Conservation (phyloP, 2,888 invertebrate species). For the Clepsis dumicolana region DNA sequence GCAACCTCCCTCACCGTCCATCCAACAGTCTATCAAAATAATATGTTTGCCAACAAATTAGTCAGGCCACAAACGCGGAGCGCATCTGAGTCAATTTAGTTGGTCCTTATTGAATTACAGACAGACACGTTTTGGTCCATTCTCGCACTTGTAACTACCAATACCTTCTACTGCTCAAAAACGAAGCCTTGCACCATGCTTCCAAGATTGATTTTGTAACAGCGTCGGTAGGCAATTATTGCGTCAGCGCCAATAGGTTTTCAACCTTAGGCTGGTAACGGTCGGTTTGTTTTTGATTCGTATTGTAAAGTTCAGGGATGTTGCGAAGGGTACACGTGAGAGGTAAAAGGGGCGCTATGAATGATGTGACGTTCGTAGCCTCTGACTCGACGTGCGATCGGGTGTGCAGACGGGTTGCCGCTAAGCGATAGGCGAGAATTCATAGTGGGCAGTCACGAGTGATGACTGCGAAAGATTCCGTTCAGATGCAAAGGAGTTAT, state of each 20-base stretch:
- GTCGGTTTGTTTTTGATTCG: constrained; percentile 51
- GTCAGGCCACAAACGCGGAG: constrained; percentile 72
- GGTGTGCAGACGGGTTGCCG: constrained; percentile 54
- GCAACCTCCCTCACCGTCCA: constrained; percentile 20
- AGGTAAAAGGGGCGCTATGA: constrained; percentile 74
- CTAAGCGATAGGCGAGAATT: constrained; percentile 52
- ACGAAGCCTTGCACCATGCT: constrained; percentile 37
- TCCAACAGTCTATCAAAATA: constrained; percentile 64
- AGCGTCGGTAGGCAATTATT: constrained; percentile 32
- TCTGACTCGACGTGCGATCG: constrained; percentile 72
- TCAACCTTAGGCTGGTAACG: background rate
- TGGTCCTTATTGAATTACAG: constrained; percentile 83
- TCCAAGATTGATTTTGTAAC: constrained; percentile 48
- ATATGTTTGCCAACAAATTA: constrained; percentile 82
- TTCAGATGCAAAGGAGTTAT: background rate
- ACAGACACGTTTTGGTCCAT: constrained; percentile 72
- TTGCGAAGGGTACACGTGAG: constrained; percentile 64
- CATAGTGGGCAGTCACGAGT: constrained; percentile 52
- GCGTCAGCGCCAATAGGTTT: constrained; percentile 29
- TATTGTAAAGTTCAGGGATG: constrained; percentile 48
- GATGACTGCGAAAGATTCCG: background rate
- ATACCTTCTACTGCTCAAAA: constrained; percentile 48
- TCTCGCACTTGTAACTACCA: constrained; percentile 55
- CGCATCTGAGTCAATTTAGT: constrained; percentile 82
- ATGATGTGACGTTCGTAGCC: constrained; percentile 78